phyloP scores from a whole-genome alignment of 2,888 invertebrate genomes.

The Cryptocephalus primarius region DNA sequence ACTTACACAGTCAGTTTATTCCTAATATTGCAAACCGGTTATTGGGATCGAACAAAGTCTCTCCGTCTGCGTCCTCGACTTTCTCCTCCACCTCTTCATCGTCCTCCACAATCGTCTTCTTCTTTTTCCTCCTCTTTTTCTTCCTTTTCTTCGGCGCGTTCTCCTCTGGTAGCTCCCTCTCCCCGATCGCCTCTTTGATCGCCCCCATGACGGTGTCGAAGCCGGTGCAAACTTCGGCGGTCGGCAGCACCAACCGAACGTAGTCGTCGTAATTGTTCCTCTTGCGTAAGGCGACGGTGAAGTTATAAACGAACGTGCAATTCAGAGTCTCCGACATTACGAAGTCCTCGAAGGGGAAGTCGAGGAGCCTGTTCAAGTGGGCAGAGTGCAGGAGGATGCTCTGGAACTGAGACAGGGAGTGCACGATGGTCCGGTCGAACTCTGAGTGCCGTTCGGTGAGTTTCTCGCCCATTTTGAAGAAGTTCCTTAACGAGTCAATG shows the following conservation, averaged over 20 bases:
- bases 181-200: too few species aligned
- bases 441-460: constrained; percentile 41
- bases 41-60: too few species aligned
- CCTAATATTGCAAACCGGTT: too few species aligned
- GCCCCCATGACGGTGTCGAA: too few species aligned
- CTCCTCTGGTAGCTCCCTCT: too few species aligned
- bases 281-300: constrained; percentile 48
- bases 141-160: too few species aligned
- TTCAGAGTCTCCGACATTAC: constrained; percentile 55
- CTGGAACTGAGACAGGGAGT: constrained; percentile 57
- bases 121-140: too few species aligned
- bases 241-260: constrained; percentile 2
- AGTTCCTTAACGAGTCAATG: constrained; percentile 45
- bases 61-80: too few species aligned
- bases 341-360: constrained; percentile 45
- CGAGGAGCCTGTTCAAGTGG: constrained; percentile 54
- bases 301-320: constrained; percentile 68
- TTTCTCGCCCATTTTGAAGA: constrained; percentile 48
- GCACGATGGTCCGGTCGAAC: constrained; percentile 47
- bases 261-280: constrained; percentile 19
- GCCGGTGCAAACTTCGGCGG: too few species aligned
- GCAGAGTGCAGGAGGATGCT: constrained; percentile 48
- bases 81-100: too few species aligned
- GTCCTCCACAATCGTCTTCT: too few species aligned
- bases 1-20: too few species aligned